phyloP scores from a whole-genome alignment of 2,888 invertebrate genomes.

The Strigamia maritima region DNA sequence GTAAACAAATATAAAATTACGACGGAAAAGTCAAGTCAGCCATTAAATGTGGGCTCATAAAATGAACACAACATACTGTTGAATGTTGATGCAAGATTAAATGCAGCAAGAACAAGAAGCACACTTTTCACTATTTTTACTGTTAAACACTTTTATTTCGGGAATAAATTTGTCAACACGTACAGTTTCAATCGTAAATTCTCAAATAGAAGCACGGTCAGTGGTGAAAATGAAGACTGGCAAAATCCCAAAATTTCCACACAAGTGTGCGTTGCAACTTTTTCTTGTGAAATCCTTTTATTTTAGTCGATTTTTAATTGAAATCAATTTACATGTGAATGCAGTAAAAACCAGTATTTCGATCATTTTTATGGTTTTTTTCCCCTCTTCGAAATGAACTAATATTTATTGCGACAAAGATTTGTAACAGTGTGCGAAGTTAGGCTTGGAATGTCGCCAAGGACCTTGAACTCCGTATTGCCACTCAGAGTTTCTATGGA shows the following conservation, averaged over 20 bases:
- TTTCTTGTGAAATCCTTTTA: background rate
- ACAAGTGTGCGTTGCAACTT: background rate
- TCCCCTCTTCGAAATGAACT: background rate
- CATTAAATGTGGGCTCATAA: background rate
- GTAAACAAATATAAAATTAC: background rate
- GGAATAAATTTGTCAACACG: slow-evolving; percentile 25
- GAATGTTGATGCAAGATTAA: background rate
- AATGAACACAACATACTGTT: background rate
- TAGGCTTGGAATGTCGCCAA: background rate
- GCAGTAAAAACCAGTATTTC: background rate
- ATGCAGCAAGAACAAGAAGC: background rate
- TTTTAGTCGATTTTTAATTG: background rate
- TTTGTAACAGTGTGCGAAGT: slow-evolving; percentile 4
- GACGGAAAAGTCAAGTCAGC: background rate
- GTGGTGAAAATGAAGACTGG: background rate
- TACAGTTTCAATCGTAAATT: slow-evolving; percentile 11
- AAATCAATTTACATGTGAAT: background rate
- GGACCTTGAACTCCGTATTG: slow-evolving; percentile 10
- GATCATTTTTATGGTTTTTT: background rate
- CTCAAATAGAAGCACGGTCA: slow-evolving; percentile 26
- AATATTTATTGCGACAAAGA: slow-evolving; percentile 4
- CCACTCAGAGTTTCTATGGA: background rate
- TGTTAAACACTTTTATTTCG: background rate
- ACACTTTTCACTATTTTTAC: no score
- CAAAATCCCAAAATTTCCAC: slow-evolving; percentile 1